phyloP scores from a whole-genome alignment of 1,140 invertebrate species.

The Venustaconcha ellipsiformis region DNA sequence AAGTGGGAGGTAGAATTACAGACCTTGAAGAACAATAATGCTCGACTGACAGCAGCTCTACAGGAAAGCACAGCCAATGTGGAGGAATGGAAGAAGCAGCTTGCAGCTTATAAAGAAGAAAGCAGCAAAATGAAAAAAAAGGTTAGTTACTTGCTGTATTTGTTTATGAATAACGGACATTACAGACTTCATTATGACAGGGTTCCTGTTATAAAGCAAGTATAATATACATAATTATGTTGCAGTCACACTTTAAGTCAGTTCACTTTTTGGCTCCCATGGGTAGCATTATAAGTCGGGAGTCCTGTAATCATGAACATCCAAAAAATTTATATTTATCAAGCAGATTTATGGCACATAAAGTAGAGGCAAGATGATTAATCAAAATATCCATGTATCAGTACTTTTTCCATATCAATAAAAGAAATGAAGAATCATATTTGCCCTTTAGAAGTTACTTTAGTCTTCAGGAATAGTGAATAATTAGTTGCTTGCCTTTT shows the following conservation, averaged over 20 bases:
- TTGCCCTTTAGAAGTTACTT: no score
- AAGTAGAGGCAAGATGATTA: no score
- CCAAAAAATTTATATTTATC: no score
- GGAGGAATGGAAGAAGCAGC: constrained; percentile 97
- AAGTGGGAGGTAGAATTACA: constrained; percentile 98
- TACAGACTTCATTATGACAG: neutral
- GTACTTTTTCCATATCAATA: no score
- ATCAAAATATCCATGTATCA: no score
- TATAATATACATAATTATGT: neutral
- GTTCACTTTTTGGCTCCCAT: neutral
- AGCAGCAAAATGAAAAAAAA: constrained; percentile 88
- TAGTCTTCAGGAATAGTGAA: no score
- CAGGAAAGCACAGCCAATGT: constrained; percentile 98
- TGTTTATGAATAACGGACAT: neutral
- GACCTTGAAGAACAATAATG: constrained; percentile 96
- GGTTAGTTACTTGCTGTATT: constrained; percentile 41
- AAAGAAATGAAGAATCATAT: no score
- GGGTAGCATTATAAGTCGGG: no score
- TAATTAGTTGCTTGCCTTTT: no score
- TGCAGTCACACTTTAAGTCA: neutral
- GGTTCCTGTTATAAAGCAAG: neutral
- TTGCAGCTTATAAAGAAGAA: constrained; percentile 96
- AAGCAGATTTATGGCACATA: no score
- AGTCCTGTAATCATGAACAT: no score
- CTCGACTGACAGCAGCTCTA: constrained; percentile 91